Percentiles rank a stretch among this genome's conserved stretches.
Evolutionary conservation across 2,113 vertebrate genomes (phyloP).

Genomic region (Tragelaphus strepsiceros): DNA sequence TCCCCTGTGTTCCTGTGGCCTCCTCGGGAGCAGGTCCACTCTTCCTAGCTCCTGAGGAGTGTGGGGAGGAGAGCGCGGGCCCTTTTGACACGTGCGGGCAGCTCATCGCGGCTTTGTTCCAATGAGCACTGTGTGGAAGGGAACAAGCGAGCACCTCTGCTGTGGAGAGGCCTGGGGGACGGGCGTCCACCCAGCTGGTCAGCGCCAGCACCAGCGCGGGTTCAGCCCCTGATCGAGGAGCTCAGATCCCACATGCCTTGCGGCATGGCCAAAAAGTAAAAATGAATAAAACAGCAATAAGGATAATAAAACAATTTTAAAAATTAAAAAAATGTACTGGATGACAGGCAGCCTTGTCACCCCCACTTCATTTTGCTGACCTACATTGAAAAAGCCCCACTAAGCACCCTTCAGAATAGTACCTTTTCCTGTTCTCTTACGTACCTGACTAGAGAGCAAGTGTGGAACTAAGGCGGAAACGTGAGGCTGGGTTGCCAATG

Average conservation of each 20-base stretch:
- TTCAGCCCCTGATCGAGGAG: not conserved
- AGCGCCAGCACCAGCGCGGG: fast-evolving
- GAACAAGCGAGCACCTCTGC: not conserved
- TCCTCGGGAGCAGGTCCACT: not conserved
- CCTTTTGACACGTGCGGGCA: not conserved
- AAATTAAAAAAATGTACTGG: fast-evolving
- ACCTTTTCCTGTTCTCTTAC: fast-evolving
- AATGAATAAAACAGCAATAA: not conserved
- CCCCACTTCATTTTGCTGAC: too few relatives aligned
- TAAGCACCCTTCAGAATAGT: not conserved
- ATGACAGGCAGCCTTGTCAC: too few relatives aligned
- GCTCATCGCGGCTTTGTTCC: not conserved
- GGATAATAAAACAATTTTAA: not conserved
- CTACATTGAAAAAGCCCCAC: not conserved
- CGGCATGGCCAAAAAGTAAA: not conserved
- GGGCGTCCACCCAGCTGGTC: fast-evolving
- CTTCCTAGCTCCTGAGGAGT: not conserved
- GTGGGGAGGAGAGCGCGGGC: not conserved
- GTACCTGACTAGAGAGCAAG: not conserved
- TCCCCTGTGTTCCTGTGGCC: not conserved
- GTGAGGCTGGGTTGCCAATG: fast-evolving
- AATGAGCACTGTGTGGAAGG: not conserved
- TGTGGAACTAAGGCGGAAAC: fast-evolving
- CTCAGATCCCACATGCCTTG: not conserved
- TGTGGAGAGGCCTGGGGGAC: not conserved